A percentile compares a stretch with the other conserved stretches of the same genome.
These are phyloP conservation scores for Corythaeola cristata DNA, from an alignment of 2,113 vertebrate genomes.

Conservation along the genomic window DNA sequence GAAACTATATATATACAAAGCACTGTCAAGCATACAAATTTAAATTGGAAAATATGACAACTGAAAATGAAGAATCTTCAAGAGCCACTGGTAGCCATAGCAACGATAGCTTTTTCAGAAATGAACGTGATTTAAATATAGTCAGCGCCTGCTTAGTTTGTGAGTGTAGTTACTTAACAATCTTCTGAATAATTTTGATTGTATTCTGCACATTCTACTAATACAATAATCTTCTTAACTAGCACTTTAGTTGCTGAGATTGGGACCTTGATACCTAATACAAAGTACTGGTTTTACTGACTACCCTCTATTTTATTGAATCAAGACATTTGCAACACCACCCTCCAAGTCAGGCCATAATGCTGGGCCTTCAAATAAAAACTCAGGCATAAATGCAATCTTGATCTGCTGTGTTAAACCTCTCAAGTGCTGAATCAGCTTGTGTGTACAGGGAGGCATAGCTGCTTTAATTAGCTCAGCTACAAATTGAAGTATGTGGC, in stretches of 20 bases:
- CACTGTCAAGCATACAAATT: neutral
- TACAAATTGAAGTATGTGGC: neutral
- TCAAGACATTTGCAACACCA: neutral
- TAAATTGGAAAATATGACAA: neutral
- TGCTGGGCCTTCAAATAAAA: neutral
- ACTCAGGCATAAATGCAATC: neutral
- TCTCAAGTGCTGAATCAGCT: neutral
- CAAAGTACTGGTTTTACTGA: neutral
- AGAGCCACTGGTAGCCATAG: neutral
- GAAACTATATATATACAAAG: neutral
- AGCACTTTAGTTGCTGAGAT: neutral
- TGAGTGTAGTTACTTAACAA: neutral
- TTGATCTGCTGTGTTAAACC: neutral
- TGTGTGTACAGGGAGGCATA: neutral
- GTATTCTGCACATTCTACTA: neutral
- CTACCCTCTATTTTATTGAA: neutral
- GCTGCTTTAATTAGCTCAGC: neutral
- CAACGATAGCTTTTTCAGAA: neutral
- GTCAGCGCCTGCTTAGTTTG: neutral
- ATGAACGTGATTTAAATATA: neutral
- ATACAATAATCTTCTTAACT: neutral
- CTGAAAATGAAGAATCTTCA: neutral
- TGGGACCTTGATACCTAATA: neutral
- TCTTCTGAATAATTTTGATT: neutral
- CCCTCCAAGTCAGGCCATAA: neutral